Base-by-base conservation (phyloP, 2,113 vertebrate species). In the Mus spicilegus region DNA sequence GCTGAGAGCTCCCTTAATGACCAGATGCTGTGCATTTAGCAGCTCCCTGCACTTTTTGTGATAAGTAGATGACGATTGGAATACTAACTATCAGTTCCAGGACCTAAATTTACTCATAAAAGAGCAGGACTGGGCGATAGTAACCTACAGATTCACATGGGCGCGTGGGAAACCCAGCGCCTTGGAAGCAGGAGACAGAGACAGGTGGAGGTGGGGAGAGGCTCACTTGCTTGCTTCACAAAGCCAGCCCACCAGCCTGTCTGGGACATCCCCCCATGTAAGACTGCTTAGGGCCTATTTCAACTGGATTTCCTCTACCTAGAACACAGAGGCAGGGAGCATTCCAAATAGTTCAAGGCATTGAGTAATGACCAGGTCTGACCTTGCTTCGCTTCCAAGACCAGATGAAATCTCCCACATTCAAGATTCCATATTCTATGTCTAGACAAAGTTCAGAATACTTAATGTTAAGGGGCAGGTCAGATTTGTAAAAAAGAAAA, bases 371-470 rank as follows among this genome's bases (percentile, higher is more conserved):
- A 11, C 69, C 51, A 42, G 54, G 36, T 36, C 33, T 17, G 49
- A 39, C 49, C 85, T 65, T 54, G 33, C 46, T 54, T 54, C 22
- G 4, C 67, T 87, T n/a, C 86, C 46, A 51, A 42, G 36, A 58
- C 30, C 49, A 56, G 84, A 46, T 54, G 86, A 30, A 69, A 28
- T 88, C 24, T 1, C 7, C 22, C 33, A 39, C 14, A 28, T 58
- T n/a, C 30, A 26, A 22, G 42, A 42, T 42, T 42, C 22, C 33
- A 39, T 8, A 28, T 58, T n/a, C 30, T 16, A 22, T 7, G 19
- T 72, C 75, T 67, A n/a, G n/a, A 73, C 46, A 77, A 97, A 72
- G 36, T 90, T 76, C 58, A 93, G 85, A 95, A 77, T 82, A 28
- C 82, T 75, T 58, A 30, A 65, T 69, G 61, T 77, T 87, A 70